These are phyloP conservation scores for Apostichopus japonicus DNA, from an alignment of 35 echinoderm and acorn worm species.

Conservation along the genomic window DNA sequence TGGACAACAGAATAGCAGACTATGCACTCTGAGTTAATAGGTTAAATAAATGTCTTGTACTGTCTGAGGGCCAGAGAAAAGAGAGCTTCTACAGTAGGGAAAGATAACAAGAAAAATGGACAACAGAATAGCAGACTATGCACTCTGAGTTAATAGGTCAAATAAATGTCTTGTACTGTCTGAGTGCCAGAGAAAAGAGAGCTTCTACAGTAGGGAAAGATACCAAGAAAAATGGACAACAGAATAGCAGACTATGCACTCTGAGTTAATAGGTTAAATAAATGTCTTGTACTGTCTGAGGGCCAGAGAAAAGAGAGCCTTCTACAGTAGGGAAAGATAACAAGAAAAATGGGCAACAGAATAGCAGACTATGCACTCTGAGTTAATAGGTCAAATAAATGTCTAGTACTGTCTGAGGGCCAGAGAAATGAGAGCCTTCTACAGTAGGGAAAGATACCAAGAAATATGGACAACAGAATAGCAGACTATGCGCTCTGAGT, in stretches of 20 bases:
- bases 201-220: slow-evolving; percentile 41
- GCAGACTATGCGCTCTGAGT: slow-evolving; percentile 50
- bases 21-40: slow-evolving; percentile 60
- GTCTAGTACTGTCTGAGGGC: slow-evolving; percentile 26
- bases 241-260: slow-evolving; percentile 58
- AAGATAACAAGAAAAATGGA: too few relatives aligned
- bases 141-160: too few relatives aligned
- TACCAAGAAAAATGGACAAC: slow-evolving; percentile 29
- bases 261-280: slow-evolving; percentile 48
- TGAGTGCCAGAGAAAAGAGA: too few relatives aligned
- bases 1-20: slow-evolving; percentile 46
- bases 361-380: slow-evolving; percentile 59
- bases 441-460: slow-evolving; percentile 8
- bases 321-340: slow-evolving; percentile 23
- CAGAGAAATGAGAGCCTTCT: slow-evolving; percentile 76
- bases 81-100: too few relatives aligned
- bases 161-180: too few relatives aligned
- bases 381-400: slow-evolving; percentile 31
- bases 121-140: too few relatives aligned
- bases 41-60: too few relatives aligned
- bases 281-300: background rate
- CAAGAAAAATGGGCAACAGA: slow-evolving; percentile 42
- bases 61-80: too few relatives aligned
- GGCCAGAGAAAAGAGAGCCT: slow-evolving; percentile 83
- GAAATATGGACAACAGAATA: slow-evolving; percentile 49